Conservation (phyloP, 1,140 invertebrate genomes). For the Mercenaria mercenaria region DNA sequence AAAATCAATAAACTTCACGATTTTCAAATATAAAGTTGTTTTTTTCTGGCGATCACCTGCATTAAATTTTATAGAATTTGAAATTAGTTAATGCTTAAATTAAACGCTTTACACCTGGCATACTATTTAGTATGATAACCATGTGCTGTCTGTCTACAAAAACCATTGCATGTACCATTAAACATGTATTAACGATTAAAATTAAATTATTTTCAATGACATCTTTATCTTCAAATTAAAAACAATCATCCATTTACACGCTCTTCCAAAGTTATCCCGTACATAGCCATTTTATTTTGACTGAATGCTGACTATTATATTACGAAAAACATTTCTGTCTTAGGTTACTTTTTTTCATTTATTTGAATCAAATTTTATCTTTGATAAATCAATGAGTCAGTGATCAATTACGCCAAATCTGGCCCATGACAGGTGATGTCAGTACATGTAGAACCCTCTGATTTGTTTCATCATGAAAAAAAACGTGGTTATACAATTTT, state of each 20-base stretch:
- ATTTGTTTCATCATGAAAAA: not conserved
- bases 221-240: not conserved
- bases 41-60: too few species aligned
- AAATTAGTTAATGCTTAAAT: too few species aligned
- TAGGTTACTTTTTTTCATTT: too few species aligned
- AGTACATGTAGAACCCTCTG: not conserved
- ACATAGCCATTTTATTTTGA: not conserved
- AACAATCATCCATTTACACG: conserved; percentile 11
- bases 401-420: not conserved
- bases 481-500: too few species aligned
- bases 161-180: not conserved
- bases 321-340: too few species aligned
- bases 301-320: not conserved
- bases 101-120: too few species aligned
- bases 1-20: too few species aligned
- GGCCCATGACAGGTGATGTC: conserved; percentile 2
- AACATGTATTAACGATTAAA: not conserved
- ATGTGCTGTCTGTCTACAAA: too few species aligned
- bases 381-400: conserved; percentile 14
- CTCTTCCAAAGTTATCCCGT: not conserved
- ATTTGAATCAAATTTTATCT: conserved; percentile 1
- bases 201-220: not conserved
- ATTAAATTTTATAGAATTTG: too few species aligned
- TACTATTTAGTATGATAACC: too few species aligned
- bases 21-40: too few species aligned